These are phyloP conservation scores for Papilio xuthus DNA, from an alignment of 1,140 invertebrate species.

Conservation along the genomic window DNA sequence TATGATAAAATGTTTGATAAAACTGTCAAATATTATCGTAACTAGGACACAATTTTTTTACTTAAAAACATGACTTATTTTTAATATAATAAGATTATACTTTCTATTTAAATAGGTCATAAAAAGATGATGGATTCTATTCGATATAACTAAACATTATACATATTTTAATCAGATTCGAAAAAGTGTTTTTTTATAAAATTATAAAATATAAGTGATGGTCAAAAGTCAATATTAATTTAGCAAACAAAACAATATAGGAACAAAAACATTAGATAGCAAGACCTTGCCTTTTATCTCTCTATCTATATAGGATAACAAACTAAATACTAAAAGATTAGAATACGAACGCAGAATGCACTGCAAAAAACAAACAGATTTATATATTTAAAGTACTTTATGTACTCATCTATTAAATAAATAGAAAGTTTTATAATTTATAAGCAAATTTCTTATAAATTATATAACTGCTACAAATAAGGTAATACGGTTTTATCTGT, in stretches of 20 bases:
- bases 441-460: neutral
- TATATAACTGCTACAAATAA: too few relatives aligned
- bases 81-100: too few relatives aligned
- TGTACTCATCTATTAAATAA: too few relatives aligned
- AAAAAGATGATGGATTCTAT: too few relatives aligned
- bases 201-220: too few relatives aligned
- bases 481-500: neutral
- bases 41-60: neutral
- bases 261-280: slow-evolving; percentile 16
- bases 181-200: too few relatives aligned
- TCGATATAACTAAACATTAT: too few relatives aligned
- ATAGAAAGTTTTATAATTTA: too few relatives aligned
- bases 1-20: slow-evolving; percentile 8
- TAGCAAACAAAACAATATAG: slow-evolving; percentile 4
- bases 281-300: neutral
- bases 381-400: neutral
- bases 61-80: too few relatives aligned
- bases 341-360: neutral
- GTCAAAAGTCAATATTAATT: neutral
- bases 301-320: neutral
- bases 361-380: neutral
- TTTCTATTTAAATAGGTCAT: too few relatives aligned
- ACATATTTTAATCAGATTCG: too few relatives aligned
- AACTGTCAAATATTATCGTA: slow-evolving; percentile 13
- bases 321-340: neutral